Evolutionary conservation across 1,140 invertebrate species (phyloP).

Genomic region (Pseudomyrmex cubaensis): DNA sequence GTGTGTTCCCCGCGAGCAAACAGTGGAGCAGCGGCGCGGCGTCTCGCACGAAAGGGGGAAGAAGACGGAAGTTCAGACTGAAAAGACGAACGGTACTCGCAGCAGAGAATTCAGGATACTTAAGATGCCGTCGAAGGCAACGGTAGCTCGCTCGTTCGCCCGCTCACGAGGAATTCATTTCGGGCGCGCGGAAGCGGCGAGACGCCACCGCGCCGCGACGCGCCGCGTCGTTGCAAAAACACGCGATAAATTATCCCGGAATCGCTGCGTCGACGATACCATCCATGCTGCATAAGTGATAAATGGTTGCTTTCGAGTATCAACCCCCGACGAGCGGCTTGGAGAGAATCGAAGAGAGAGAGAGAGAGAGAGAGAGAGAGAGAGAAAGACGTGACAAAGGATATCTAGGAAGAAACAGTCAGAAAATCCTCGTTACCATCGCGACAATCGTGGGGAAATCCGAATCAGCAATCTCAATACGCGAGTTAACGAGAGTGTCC

Average conservation of each 20-base stretch:
- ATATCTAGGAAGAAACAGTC: too few relatives aligned
- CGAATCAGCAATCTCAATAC: constrained; percentile 27
- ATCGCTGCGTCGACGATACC: constrained; percentile 60
- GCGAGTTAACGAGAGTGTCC: constrained; percentile 21
- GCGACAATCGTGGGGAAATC: not conserved
- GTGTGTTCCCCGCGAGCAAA: constrained; percentile 8
- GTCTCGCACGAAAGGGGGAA: constrained; percentile 4
- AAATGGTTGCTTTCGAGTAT: constrained; percentile 59
- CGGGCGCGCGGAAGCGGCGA: constrained; percentile 44
- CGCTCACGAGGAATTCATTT: constrained; percentile 50
- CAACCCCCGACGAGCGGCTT: constrained; percentile 25
- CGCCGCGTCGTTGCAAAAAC: constrained; percentile 52
- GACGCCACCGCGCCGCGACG: constrained; percentile 31
- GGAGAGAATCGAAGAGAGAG: not conserved
- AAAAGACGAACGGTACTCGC: constrained; percentile 25
- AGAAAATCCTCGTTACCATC: constrained; percentile 7
- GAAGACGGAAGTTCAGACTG: not conserved
- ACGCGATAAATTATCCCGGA: constrained; percentile 55
- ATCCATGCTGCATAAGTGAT: constrained; percentile 57
- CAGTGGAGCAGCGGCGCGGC: too few relatives aligned
- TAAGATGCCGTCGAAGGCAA: constrained; percentile 40
- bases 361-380: not conserved
- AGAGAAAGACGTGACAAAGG: not conserved
- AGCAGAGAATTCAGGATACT: constrained; percentile 35
- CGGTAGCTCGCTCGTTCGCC: not conserved